A percentile compares a stretch with the other conserved stretches of the same genome.
These are phyloP conservation scores for Cacatua alba DNA, from an alignment of 2,113 vertebrate genomes.

Conservation along the genomic window DNA sequence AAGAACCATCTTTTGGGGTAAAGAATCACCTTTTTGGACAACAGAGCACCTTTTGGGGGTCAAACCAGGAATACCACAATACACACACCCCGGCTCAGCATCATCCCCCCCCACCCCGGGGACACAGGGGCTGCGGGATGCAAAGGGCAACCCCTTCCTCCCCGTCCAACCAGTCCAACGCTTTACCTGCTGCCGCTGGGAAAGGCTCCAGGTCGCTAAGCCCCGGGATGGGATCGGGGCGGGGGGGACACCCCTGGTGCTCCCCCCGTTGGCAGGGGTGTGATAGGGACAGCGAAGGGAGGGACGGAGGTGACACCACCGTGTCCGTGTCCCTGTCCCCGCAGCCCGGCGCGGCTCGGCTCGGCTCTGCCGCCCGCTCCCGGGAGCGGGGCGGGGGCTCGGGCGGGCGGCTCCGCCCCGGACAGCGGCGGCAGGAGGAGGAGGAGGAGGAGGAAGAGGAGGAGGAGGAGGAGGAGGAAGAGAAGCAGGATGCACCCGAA, in stretches of 20 bases:
- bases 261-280: not conserved
- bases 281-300: not conserved
- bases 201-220: not conserved
- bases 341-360: not conserved
- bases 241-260: not conserved
- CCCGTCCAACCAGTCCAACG: not conserved
- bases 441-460: not conserved
- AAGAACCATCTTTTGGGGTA: not conserved
- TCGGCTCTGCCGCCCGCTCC: not conserved
- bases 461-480: not conserved
- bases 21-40: not conserved
- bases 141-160: not conserved
- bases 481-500: not conserved
- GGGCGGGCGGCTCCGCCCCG: slow-evolving; percentile 33
- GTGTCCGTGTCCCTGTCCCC: not conserved
- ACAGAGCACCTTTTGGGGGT: not conserved
- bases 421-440: not conserved
- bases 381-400: slow-evolving; percentile 25
- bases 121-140: not conserved
- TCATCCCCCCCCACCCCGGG: not conserved
- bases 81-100: not conserved
- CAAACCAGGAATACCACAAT: fast-evolving
- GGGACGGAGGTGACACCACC: not conserved
- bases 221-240: not conserved
- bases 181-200: slow-evolving; percentile 23